Evolutionary conservation across 2,888 invertebrate species (phyloP), one percentile per base, ranked within the genome.

Genomic region (Melinopterus prodromus): DNA sequence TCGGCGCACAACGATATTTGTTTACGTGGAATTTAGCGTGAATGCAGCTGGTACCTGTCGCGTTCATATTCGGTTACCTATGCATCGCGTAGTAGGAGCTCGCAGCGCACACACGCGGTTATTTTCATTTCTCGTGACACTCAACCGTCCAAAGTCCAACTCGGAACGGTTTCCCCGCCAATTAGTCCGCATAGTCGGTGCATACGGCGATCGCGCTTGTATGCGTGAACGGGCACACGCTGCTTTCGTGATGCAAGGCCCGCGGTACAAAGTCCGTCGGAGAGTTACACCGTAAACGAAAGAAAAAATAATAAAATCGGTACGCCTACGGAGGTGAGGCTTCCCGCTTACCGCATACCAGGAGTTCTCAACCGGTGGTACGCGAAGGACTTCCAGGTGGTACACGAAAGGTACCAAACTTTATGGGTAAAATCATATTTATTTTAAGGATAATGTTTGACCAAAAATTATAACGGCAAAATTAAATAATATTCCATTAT

Each of bases 81-180:
- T 53, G 53, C 53, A 53, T 12, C 7, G 53, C 53, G 5, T 53
- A 53, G 26, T 26, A 26, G 26, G 26, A 26, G 26, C 26, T 26
- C 53, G 9, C 53, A 53, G 53, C 53, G 53, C 53, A 53, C 12
- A 53, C 53, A 12, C 5, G 7, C 53, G 53, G 74, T 74, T 74
- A 74, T 74, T 74, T 74, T 74, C 74, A 74, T 74, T 74, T 53
- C 53, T 53, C 53, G 53, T 53, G 53, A 53, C 53, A 53, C 9
- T 53, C 53, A 53, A 74, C 74, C 14, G 74, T 74, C 74, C 74
- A 74, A 74, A 74, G 74, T 74, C 74, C 74, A 37, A 74, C 74
- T 74, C 36, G 37, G 74, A 26, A 37, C 37, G 74, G 74, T 74
- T 74, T 74, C 74, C 74, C 74, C 37, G 74, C 36, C 74, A 74